These are phyloP conservation scores for Druon quercuslanigerum DNA, from an alignment of 1,140 invertebrate species.

Conservation along the genomic window DNA sequence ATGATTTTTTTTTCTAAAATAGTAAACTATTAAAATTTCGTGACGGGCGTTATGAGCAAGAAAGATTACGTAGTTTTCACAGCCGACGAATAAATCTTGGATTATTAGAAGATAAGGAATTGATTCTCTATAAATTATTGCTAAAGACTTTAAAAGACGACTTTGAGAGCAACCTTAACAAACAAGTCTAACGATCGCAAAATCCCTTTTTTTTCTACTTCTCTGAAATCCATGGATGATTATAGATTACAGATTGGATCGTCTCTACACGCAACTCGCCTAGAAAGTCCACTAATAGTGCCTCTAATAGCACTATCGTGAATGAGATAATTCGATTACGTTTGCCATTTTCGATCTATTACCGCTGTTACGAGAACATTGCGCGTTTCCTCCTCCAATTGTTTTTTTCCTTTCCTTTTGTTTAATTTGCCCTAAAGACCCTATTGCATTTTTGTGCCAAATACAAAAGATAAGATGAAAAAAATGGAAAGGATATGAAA, in stretches of 20 bases:
- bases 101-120: too few species aligned
- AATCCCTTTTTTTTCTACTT: background rate
- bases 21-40: too few species aligned
- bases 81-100: too few species aligned
- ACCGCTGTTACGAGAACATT: constrained; percentile 19
- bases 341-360: constrained; percentile 27
- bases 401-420: too few species aligned
- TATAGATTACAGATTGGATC: constrained; percentile 7
- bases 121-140: too few species aligned
- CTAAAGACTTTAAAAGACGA: background rate
- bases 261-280: constrained; percentile 4
- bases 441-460: too few species aligned
- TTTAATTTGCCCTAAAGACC: too few species aligned
- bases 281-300: constrained; percentile 15
- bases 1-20: too few species aligned
- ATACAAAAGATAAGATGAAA: too few species aligned
- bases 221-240: background rate
- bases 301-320: constrained; percentile 18
- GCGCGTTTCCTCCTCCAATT: background rate
- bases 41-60: too few species aligned
- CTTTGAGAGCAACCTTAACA: background rate
- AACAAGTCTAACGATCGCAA: background rate
- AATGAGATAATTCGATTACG: constrained; percentile 26
- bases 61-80: too few species aligned
- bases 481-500: too few species aligned